Conservation (phyloP, 2,888 invertebrate species). For the Drosophila paranaensis region DNA sequence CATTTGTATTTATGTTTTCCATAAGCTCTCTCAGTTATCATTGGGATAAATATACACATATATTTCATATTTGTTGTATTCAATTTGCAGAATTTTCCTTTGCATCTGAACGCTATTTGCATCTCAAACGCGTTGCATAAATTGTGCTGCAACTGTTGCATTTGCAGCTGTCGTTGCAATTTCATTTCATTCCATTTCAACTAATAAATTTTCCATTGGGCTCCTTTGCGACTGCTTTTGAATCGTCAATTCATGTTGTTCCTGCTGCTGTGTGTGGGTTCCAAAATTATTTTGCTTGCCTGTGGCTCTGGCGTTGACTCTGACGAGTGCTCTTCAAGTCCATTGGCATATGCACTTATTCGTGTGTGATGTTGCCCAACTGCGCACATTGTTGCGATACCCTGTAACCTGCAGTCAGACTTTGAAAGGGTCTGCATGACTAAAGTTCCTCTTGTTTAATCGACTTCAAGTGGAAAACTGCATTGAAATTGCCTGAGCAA, state of each 20-base stretch:
- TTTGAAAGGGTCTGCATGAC: background rate
- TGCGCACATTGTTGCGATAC: slow-evolving; percentile 33
- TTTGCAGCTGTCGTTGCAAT: slow-evolving; percentile 8
- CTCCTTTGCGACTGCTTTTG: slow-evolving; percentile 33
- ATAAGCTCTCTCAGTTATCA: background rate
- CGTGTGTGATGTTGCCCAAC: slow-evolving; percentile 7
- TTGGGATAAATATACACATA: background rate
- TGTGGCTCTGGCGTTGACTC: slow-evolving; percentile 11
- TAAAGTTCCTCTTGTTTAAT: too few species aligned
- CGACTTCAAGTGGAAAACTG: too few species aligned
- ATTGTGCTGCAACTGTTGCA: slow-evolving; percentile 27
- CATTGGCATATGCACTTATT: slow-evolving; percentile 30
- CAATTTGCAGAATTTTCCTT: background rate
- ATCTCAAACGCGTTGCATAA: background rate
- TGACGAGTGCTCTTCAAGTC: slow-evolving; percentile 44
- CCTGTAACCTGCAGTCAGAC: slow-evolving; percentile 1
- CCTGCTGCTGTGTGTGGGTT: background rate
- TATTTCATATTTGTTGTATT: background rate
- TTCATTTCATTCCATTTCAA: slow-evolving; percentile 24
- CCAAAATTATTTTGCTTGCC: background rate
- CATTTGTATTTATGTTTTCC: background rate
- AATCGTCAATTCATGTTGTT: slow-evolving; percentile 42
- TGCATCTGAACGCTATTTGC: background rate
- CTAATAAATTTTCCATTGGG: slow-evolving; percentile 56
- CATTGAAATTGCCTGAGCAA: too few species aligned